These are phyloP conservation scores for Drosophila subobscura DNA, from an alignment of 1,140 invertebrate species.

Conservation along the genomic window DNA sequence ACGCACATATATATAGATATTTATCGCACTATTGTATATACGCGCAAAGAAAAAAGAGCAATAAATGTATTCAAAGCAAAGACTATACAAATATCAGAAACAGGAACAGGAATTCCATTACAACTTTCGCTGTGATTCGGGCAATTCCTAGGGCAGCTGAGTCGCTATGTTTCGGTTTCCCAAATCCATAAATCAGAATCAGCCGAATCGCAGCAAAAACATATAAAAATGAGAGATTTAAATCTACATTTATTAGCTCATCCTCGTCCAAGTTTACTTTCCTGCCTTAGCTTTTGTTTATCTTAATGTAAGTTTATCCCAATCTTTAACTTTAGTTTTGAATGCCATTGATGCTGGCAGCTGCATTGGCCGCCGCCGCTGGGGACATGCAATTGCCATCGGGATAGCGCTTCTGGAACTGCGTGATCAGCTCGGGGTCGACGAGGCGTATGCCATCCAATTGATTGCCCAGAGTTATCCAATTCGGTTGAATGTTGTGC, in stretches of 20 bases:
- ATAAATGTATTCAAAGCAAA: conserved; percentile 60
- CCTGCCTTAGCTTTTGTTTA: too few relatives aligned
- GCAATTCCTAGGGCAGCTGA: too few relatives aligned
- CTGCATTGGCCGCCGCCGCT: conserved; percentile 49
- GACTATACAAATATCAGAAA: background rate
- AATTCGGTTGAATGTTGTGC: conserved; percentile 99
- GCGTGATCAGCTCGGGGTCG: conserved; percentile 95
- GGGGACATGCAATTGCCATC: conserved; percentile 88
- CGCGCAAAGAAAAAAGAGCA: conserved; percentile 67
- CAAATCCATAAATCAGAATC: too few relatives aligned
- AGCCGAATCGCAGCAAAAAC: too few relatives aligned
- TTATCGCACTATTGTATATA: conserved; percentile 68
- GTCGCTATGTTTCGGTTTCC: too few relatives aligned
- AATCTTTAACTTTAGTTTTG: conserved; percentile 53
- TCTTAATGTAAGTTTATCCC: conserved; percentile 7
- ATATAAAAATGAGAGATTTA: too few relatives aligned
- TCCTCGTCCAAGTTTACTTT: too few relatives aligned
- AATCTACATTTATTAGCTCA: too few relatives aligned
- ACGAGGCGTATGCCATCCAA: conserved; percentile 89
- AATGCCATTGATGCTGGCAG: conserved; percentile 49
- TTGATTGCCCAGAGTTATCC: conserved; percentile 86
- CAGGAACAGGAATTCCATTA: too few relatives aligned
- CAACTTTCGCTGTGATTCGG: too few relatives aligned
- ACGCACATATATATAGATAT: conserved; percentile 10
- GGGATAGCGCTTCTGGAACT: conserved; percentile 96